A percentile compares a stretch with the other conserved stretches of the same genome.
Evolutionary conservation across 2,113 vertebrate species (phyloP).

Genomic region (Albula glossodonta): DNA sequence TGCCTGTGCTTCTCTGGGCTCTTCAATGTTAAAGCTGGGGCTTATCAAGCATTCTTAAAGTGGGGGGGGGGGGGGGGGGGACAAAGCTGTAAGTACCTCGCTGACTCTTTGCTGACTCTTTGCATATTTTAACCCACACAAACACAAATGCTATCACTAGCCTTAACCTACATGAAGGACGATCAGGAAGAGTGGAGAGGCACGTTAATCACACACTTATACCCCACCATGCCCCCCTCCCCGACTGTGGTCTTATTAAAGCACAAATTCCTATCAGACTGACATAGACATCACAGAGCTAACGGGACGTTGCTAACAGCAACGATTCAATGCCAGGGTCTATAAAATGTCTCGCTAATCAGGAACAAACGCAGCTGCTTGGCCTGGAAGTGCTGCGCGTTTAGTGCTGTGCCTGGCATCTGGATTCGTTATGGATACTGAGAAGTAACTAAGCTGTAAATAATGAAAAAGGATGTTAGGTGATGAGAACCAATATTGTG

Average conservation of each 20-base stretch:
- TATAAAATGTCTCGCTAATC: slow-evolving; percentile 33
- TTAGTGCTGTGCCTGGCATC: background rate
- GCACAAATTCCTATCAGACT: background rate
- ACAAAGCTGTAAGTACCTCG: no score
- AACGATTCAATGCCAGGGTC: slow-evolving; percentile 24
- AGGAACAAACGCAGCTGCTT: background rate
- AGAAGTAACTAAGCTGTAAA: background rate
- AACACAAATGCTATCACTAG: no score
- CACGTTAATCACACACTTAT: background rate
- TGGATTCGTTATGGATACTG: background rate
- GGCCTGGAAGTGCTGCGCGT: background rate
- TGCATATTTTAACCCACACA: no score
- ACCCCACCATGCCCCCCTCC: background rate
- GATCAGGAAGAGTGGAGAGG: background rate
- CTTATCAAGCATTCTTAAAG: no score
- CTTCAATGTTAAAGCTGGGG: no score
- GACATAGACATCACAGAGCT: slow-evolving; percentile 17
- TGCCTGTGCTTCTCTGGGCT: background rate
- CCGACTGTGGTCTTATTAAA: background rate
- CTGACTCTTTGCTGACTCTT: no score
- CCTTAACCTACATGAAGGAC: no score
- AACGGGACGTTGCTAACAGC: background rate
- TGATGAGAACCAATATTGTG: background rate
- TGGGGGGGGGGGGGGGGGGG: no score
- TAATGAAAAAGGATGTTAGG: background rate